A percentile compares a stretch with the other conserved stretches of the same genome.
Evolutionary conservation across 2,113 vertebrate genomes (phyloP).

Genomic region (Pomatostomus ruficeps): DNA sequence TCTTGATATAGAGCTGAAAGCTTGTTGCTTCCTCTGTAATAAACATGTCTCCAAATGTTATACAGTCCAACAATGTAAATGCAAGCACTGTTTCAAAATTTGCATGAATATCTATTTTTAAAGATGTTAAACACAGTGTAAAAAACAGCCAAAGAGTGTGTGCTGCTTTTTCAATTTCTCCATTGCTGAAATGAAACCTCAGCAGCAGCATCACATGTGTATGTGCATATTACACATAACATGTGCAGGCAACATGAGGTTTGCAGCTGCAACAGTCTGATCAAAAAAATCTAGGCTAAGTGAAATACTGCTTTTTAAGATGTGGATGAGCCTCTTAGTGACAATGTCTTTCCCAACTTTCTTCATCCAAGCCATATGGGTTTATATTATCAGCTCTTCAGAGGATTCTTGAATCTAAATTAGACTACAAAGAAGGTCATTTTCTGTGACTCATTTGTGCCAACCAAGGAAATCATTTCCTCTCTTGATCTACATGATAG

Average conservation of each 20-base stretch:
- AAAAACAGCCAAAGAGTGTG: neutral
- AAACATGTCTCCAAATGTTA: neutral
- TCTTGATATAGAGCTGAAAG: constrained; percentile 4
- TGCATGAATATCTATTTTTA: neutral
- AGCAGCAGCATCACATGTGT: neutral
- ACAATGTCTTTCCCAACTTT: neutral
- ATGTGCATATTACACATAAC: neutral
- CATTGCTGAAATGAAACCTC: neutral
- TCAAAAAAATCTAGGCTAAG: neutral
- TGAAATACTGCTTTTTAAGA: neutral
- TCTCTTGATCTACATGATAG: constrained; percentile 58
- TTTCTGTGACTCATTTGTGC: constrained; percentile 69
- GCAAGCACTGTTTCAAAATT: neutral
- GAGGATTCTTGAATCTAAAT: constrained; percentile 61
- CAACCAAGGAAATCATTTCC: constrained; percentile 62
- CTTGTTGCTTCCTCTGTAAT: neutral
- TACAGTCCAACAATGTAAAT: neutral
- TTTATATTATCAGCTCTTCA: constrained; percentile 29
- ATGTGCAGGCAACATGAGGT: neutral
- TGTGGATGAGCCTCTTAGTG: neutral
- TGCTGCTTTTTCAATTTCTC: neutral
- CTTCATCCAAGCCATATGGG: constrained; percentile 1
- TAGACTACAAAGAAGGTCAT: constrained; percentile 61
- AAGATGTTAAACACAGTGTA: neutral
- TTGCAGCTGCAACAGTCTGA: neutral